Conservation (phyloP, 2,113 vertebrate genomes). For the Arothron firmamentum region DNA sequence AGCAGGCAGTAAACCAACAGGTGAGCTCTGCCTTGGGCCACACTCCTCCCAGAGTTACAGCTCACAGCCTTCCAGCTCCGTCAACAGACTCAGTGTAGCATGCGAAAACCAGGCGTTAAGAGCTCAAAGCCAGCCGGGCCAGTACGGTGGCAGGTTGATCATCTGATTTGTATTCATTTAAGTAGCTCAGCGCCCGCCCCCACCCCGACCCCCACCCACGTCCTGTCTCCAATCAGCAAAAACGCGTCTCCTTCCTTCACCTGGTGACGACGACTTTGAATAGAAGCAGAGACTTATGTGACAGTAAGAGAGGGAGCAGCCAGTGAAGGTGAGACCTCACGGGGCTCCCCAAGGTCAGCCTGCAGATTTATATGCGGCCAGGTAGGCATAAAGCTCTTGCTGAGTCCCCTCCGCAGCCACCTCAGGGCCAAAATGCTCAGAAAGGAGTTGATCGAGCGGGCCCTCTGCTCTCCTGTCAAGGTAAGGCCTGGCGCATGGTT, state of each 20-base stretch:
- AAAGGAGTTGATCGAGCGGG: conserved; percentile 59
- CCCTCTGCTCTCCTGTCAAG: conserved; percentile 55
- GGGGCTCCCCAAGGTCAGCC: conserved; percentile 53
- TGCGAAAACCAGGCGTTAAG: conserved; percentile 54
- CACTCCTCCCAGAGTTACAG: conserved; percentile 50
- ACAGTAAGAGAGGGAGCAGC: conserved; percentile 31
- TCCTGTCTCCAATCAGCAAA: conserved; percentile 4
- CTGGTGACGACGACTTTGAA: conserved; percentile 62
- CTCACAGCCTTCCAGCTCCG: conserved; percentile 36
- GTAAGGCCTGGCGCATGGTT: conserved; percentile 62
- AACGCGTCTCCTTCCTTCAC: conserved; percentile 18
- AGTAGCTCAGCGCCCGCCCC: conserved; percentile 22
- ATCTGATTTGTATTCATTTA: conserved; percentile 61
- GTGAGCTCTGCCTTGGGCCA: conserved; percentile 49
- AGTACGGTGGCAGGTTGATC: conserved; percentile 53
- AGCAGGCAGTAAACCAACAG: conserved; percentile 49
- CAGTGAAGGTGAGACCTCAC: conserved; percentile 55
- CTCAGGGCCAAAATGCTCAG: conserved; percentile 56
- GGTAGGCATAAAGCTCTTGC: conserved; percentile 46
- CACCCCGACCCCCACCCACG: not conserved
- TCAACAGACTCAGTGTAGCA: conserved; percentile 38
- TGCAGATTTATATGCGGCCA: conserved; percentile 55
- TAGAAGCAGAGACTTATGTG: conserved; percentile 53
- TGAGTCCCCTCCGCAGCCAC: conserved; percentile 24
- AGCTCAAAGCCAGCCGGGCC: conserved; percentile 41